These are phyloP conservation scores for Homalodisca vitripennis DNA, from an alignment of 1,140 invertebrate genomes.

Conservation along the genomic window DNA sequence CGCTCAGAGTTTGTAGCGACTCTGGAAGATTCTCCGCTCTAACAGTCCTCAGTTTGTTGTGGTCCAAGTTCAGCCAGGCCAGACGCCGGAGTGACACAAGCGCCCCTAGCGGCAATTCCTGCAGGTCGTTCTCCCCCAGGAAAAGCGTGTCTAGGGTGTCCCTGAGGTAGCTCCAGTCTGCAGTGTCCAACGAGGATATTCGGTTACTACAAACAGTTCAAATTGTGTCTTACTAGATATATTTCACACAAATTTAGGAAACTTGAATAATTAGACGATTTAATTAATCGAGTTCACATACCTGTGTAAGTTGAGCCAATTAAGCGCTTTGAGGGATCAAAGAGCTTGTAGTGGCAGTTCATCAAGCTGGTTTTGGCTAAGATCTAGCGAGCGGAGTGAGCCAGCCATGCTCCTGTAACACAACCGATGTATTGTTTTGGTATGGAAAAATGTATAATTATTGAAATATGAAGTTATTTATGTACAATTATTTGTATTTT, in stretches of 20 bases:
- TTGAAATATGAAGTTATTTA: too few relatives aligned
- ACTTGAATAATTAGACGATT: too few relatives aligned
- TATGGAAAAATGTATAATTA: too few relatives aligned
- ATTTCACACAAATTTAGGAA: too few relatives aligned
- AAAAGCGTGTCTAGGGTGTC: constrained; percentile 75
- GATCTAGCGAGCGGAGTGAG: constrained; percentile 65
- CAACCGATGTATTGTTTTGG: too few relatives aligned
- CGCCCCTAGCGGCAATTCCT: constrained; percentile 51
- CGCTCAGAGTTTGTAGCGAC: constrained; percentile 67
- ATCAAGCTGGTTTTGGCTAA: constrained; percentile 70
- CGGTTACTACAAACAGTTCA: constrained; percentile 66
- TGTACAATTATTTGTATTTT: too few relatives aligned
- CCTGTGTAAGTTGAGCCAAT: constrained; percentile 75
- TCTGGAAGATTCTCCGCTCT: constrained; percentile 58
- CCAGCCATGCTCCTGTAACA: constrained; percentile 59
- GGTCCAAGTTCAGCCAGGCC: constrained; percentile 70
- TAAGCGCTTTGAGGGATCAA: constrained; percentile 61
- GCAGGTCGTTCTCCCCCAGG: constrained; percentile 77
- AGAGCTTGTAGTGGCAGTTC: constrained; percentile 64
- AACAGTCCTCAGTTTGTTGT: constrained; percentile 65
- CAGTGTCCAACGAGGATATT: constrained; percentile 57
- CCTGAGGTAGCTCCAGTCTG: constrained; percentile 72
- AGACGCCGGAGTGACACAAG: constrained; percentile 61
- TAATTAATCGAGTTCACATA: too few relatives aligned
- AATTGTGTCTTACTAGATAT: too few relatives aligned